Conservation (phyloP, 2,113 vertebrate species). For the Lonchura striata region DNA sequence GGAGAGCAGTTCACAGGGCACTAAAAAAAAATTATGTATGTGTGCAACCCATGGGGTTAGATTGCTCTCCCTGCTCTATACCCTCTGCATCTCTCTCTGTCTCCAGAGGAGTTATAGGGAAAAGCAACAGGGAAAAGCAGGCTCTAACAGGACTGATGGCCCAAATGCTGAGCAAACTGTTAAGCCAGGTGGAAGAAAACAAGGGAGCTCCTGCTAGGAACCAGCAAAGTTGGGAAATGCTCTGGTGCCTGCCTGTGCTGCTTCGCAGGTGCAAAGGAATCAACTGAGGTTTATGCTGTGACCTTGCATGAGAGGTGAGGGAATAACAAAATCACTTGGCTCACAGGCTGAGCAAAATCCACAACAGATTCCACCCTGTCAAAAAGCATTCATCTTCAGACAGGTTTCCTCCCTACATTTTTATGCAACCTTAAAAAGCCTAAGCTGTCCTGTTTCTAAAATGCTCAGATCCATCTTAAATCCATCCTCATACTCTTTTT, state of each 20-base stretch:
- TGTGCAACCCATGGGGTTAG: neutral
- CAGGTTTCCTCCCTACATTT: neutral
- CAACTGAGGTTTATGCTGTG: neutral
- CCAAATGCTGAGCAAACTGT: neutral
- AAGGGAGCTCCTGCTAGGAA: neutral
- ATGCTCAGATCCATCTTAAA: neutral
- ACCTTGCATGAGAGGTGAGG: neutral
- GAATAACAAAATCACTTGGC: neutral
- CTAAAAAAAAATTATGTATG: neutral
- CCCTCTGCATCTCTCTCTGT: fast-evolving
- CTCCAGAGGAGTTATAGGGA: neutral
- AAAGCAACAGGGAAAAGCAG: neutral
- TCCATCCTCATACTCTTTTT: neutral
- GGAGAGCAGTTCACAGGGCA: neutral
- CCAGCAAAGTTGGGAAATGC: neutral
- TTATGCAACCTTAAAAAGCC: neutral
- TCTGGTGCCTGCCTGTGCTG: neutral
- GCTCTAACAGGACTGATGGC: neutral
- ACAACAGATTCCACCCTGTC: neutral
- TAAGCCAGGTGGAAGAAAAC: neutral
- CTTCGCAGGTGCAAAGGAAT: neutral
- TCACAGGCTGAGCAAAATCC: neutral
- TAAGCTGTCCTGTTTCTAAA: neutral
- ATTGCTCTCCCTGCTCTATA: neutral
- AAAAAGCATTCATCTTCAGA: neutral